Evolutionary conservation across 2,888 invertebrate genomes (phyloP).

Genomic region (Mythimna ferrago): DNA sequence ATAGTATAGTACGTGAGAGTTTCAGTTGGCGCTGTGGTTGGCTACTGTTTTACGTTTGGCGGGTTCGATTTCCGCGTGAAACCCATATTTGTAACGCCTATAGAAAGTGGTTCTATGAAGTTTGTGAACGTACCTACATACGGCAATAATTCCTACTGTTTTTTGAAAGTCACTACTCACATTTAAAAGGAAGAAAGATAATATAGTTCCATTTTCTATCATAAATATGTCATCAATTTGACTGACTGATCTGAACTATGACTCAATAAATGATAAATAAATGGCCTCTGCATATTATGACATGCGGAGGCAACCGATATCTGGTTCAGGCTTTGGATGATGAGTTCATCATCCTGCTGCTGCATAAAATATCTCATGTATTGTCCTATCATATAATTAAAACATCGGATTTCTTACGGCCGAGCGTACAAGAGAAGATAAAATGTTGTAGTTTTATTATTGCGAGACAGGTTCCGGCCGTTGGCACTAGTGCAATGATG

Average conservation of each 20-base stretch:
- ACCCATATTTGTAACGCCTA: too few species aligned
- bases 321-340: background rate
- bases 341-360: background rate
- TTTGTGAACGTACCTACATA: too few species aligned
- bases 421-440: constrained; percentile 9
- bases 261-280: background rate
- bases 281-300: background rate
- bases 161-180: too few species aligned
- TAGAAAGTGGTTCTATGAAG: too few species aligned
- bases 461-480: constrained; percentile 18
- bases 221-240: background rate
- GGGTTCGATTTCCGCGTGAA: too few species aligned
- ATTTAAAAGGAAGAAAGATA: too few species aligned
- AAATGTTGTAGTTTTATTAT: constrained; percentile 23
- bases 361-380: background rate
- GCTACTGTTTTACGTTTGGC: too few species aligned
- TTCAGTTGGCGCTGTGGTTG: too few species aligned
- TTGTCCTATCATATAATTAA: background rate
- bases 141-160: too few species aligned
- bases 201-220: background rate
- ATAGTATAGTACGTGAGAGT: too few species aligned
- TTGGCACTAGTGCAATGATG: constrained; percentile 39
- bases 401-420: background rate
- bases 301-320: background rate
- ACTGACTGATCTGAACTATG: background rate